Evolutionary conservation across 2,797 vertebrate genomes (phyloP), one percentile per base, ranked within the genome.

Genomic region (Leptoclinus maculatus): DNA sequence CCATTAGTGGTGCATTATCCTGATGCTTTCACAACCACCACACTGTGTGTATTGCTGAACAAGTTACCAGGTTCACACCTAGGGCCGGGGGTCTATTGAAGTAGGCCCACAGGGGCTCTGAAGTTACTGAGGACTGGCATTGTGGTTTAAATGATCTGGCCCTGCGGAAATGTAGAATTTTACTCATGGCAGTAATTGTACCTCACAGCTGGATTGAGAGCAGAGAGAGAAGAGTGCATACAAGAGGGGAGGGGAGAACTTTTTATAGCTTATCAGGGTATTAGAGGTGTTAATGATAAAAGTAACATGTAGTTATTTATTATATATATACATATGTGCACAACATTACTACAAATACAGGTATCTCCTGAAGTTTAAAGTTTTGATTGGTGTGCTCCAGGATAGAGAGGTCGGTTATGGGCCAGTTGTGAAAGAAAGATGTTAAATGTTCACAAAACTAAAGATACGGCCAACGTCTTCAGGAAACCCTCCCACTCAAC

Each of bases 121-220:
- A 87, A 92, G 91, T 95, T 94, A 94, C 93, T 76, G 88, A 88
- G 81, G 91, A 90, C 83, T 89, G 88, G 86, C 89, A 88, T 88
- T 91, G 90, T 83, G 92, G 90, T 93, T 91, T 92, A 87, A 94
- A 89, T 91, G 88, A 91, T 94, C 91, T 90, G 86, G 87, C 88
- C 87, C 88, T 89, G 88, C 66, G 88, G 91, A 93, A 92, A 94
- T 93, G 91, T 92, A 91, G 91, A 91, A 87, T 92, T 92, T 94
- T 91, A 92, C 90, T 91, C 87, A 88, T 90, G 83, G 88, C 88
- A 88, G 93, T 93, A 92, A 94, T 90, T 92, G 84, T 90, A 93
- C 81, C 91, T 93, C 83, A 82, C 83, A 86, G 79, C 67, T 87
- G 74, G 85, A 91, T 63, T 56, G 83, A 87, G 74, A 81, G 68